Conservation (phyloP, 2,797 vertebrate genomes). For the Gambusia yucatana region DNA sequence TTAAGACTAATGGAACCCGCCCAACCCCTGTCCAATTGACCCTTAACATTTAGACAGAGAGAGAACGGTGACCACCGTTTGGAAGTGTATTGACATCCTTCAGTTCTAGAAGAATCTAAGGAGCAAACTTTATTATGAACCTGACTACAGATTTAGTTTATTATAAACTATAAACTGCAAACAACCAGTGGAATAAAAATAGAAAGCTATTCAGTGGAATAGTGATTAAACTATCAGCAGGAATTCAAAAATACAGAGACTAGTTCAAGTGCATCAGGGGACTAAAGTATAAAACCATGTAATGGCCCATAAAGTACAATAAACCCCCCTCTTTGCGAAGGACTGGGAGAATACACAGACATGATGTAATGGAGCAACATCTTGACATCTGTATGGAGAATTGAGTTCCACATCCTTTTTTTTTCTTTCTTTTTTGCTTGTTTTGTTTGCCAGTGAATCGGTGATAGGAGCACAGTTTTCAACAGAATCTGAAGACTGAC, state of each 20-base stretch:
- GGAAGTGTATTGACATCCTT: conserved; percentile 17
- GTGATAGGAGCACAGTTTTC: not conserved
- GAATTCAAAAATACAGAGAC: conserved; percentile 47
- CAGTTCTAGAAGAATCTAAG: conserved; percentile 9
- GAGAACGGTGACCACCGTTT: conserved; percentile 20
- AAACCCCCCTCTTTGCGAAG: conserved; percentile 43
- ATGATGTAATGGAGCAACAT: conserved; percentile 59
- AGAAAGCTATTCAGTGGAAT: conserved; percentile 27
- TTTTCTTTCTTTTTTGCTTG: not conserved
- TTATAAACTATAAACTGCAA: conserved; percentile 24
- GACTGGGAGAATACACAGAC: conserved; percentile 57
- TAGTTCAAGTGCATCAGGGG: conserved; percentile 57
- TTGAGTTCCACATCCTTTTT: conserved; percentile 37
- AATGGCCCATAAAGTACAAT: conserved; percentile 68
- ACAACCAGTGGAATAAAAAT: conserved; percentile 24
- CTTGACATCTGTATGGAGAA: conserved; percentile 45
- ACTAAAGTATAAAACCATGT: conserved; percentile 61
- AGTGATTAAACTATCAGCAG: conserved; percentile 51
- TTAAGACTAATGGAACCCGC: conserved; percentile 52
- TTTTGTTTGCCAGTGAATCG: conserved; percentile 30
- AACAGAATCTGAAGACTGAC: conserved; percentile 34
- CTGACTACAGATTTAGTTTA: conserved; percentile 5
- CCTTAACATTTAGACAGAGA: conserved; percentile 39
- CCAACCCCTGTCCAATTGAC: conserved; percentile 57
- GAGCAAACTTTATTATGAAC: conserved; percentile 1